Conservation (phyloP, 2,797 vertebrate species). For the Pteropus rufus region DNA sequence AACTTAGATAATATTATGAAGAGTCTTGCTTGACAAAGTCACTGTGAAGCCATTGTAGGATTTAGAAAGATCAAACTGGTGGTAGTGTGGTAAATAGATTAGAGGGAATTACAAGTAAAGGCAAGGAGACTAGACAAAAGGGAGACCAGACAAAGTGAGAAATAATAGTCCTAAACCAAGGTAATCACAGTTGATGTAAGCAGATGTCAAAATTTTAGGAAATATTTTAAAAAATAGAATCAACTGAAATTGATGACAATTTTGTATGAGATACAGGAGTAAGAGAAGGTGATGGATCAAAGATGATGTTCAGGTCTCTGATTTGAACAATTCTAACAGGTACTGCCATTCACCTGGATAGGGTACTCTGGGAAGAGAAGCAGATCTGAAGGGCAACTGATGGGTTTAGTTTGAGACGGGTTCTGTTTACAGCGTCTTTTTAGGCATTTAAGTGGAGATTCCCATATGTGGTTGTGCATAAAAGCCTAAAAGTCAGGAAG, state of each 20-base stretch:
- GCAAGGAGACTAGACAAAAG: background rate
- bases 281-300: background rate
- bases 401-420: background rate
- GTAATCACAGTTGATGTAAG: background rate
- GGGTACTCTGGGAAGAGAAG: background rate
- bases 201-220: background rate
- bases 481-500: background rate
- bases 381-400: background rate
- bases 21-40: background rate
- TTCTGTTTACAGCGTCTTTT: background rate
- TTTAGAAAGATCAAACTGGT: background rate
- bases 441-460: background rate
- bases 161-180: background rate
- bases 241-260: background rate
- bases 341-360: too few relatives aligned
- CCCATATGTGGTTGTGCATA: background rate
- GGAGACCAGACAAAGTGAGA: background rate
- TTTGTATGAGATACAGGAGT: background rate
- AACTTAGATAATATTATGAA: background rate
- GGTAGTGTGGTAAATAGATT: background rate
- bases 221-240: background rate
- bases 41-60: background rate
- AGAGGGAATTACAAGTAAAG: background rate
- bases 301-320: background rate
- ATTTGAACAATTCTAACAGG: background rate